phyloP scores from a whole-genome alignment of 2,888 invertebrate species.

The Crepidodera aurea region DNA sequence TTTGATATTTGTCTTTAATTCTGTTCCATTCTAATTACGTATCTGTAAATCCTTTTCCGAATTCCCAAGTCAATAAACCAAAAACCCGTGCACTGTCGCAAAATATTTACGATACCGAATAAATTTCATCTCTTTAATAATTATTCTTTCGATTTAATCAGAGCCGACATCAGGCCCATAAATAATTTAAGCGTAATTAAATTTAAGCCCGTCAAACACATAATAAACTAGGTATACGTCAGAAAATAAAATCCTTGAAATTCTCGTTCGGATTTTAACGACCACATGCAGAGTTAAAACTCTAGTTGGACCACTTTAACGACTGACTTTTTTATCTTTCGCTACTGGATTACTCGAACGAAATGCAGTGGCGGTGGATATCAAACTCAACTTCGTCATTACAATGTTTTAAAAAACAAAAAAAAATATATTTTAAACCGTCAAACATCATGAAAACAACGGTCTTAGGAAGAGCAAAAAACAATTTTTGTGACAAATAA shows the following conservation, averaged over 20 bases:
- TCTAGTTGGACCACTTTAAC: conserved; percentile 45
- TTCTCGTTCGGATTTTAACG: conserved; percentile 39
- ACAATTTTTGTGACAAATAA: no score
- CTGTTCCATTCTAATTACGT: no score
- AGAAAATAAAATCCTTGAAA: conserved; percentile 42
- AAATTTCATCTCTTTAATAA: neutral
- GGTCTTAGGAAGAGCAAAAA: no score
- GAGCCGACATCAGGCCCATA: conserved; percentile 32
- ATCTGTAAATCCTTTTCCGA: no score
- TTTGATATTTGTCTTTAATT: no score
- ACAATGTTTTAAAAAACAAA: no score
- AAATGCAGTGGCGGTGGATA: conserved; percentile 28
- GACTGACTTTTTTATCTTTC: conserved; percentile 40
- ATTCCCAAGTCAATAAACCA: no score
- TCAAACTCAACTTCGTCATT: no score
- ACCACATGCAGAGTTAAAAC: conserved; percentile 38
- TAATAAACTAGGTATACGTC: conserved; percentile 39
- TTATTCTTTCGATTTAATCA: conserved; percentile 20
- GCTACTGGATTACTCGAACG: conserved; percentile 46
- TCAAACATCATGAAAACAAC: no score
- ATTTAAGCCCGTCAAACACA: conserved; percentile 39
- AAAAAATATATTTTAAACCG: no score
- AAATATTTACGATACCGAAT: no score
- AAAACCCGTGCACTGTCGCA: no score
- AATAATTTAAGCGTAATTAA: conserved; percentile 33